Conservation (phyloP, 2,113 vertebrate species). For the Passer montanus region DNA sequence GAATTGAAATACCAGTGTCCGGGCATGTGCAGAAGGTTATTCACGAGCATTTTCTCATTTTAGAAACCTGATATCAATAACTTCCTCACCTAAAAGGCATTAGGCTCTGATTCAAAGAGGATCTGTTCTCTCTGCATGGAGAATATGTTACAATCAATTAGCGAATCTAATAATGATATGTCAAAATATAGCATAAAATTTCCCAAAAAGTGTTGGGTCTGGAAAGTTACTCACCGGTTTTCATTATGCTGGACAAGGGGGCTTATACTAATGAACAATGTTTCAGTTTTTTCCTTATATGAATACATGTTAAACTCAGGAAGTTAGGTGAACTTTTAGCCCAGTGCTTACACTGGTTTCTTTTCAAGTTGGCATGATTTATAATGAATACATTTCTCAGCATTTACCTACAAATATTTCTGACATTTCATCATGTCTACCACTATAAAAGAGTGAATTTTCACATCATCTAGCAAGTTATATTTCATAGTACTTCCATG, state of each 20-base stretch:
- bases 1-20: neutral
- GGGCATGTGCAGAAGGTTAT: neutral
- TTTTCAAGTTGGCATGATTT: neutral
- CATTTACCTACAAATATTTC: neutral
- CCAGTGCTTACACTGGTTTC: neutral
- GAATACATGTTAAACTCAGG: neutral
- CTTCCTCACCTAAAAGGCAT: neutral
- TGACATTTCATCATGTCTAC: neutral
- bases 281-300: neutral
- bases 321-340: neutral
- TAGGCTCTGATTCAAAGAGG: neutral
- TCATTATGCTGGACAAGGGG: neutral
- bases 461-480: neutral
- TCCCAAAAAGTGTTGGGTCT: neutral
- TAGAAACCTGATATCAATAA: neutral
- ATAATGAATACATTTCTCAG: neutral
- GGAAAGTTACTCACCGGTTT: neutral
- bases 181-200: neutral
- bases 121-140: neutral
- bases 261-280: neutral
- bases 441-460: neutral
- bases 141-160: neutral
- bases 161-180: neutral
- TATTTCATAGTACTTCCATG: neutral
- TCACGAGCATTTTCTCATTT: neutral